Conservation (phyloP, 2,797 vertebrate species). For the Muscicapa comitata region DNA sequence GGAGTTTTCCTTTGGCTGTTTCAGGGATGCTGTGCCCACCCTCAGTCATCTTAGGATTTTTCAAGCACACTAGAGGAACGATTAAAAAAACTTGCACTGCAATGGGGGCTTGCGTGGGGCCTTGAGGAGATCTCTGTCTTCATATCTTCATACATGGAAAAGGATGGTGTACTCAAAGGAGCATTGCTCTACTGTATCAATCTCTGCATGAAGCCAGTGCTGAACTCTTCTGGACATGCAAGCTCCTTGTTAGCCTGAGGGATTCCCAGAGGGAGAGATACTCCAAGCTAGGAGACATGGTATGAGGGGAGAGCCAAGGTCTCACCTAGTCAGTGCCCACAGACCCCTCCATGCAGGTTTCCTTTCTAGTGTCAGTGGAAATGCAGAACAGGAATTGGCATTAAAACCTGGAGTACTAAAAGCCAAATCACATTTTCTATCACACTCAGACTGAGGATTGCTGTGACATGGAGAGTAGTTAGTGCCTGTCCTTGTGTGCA, state of each 20-base stretch:
- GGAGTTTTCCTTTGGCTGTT: not conserved
- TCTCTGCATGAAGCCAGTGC: not conserved
- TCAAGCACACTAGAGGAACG: not conserved
- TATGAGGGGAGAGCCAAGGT: accelerated
- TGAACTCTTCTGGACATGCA: not conserved
- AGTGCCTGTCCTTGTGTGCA: not conserved
- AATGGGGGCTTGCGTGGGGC: not conserved
- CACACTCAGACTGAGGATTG: not conserved
- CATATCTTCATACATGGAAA: not conserved
- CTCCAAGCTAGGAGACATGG: not conserved
- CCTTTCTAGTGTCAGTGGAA: not conserved
- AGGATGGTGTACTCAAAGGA: not conserved
- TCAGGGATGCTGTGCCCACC: not conserved
- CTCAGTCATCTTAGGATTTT: not conserved
- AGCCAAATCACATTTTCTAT: not conserved
- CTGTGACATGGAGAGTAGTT: not conserved
- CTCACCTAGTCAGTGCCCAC: not conserved
- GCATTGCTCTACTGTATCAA: not conserved
- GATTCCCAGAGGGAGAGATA: not conserved
- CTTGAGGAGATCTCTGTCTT: not conserved
- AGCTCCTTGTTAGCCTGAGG: not conserved
- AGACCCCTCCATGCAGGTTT: not conserved
- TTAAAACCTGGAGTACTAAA: not conserved
- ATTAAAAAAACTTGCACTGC: not conserved
- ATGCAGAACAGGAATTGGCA: not conserved